Conservation (phyloP, 2,888 invertebrate species). For the Plagodis dolabraria region DNA sequence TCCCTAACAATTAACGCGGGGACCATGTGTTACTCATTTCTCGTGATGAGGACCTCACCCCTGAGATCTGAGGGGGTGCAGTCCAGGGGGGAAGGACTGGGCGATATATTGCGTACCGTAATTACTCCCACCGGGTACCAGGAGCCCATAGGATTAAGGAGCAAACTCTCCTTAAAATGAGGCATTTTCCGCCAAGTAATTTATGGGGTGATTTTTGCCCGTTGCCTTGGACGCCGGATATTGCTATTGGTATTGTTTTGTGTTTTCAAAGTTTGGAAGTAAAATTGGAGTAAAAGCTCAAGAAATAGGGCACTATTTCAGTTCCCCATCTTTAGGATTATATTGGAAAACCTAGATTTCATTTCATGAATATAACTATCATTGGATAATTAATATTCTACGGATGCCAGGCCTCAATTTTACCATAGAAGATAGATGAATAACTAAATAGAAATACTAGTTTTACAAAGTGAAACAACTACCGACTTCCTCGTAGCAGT, state of each 20-base stretch:
- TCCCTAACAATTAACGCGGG: slow-evolving; percentile 72
- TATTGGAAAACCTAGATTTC: no score
- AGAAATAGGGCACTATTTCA: no score
- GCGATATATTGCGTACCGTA: slow-evolving; percentile 74
- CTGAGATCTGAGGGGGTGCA: slow-evolving; percentile 24
- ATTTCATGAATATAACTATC: no score
- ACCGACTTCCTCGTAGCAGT: no score
- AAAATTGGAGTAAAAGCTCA: neutral
- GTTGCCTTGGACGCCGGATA: slow-evolving; percentile 7
- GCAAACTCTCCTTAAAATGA: slow-evolving; percentile 71
- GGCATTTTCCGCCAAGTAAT: slow-evolving; percentile 65
- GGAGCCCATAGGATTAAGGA: slow-evolving; percentile 71
- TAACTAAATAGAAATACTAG: no score
- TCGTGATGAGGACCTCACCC: slow-evolving; percentile 67
- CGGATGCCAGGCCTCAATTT: no score
- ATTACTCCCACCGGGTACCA: slow-evolving; percentile 75
- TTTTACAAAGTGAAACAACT: no score
- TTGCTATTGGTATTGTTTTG: slow-evolving; percentile 22
- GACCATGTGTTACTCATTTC: slow-evolving; percentile 76
- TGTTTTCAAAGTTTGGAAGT: slow-evolving; percentile 1
- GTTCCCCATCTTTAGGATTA: no score
- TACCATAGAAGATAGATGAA: no score
- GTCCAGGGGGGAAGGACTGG: slow-evolving; percentile 48
- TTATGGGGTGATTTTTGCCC: slow-evolving; percentile 59
- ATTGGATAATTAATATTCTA: no score